These are phyloP conservation scores for Pachyrhynchus sulphureomaculatus DNA, from an alignment of 1,140 invertebrate species.

Conservation along the genomic window DNA sequence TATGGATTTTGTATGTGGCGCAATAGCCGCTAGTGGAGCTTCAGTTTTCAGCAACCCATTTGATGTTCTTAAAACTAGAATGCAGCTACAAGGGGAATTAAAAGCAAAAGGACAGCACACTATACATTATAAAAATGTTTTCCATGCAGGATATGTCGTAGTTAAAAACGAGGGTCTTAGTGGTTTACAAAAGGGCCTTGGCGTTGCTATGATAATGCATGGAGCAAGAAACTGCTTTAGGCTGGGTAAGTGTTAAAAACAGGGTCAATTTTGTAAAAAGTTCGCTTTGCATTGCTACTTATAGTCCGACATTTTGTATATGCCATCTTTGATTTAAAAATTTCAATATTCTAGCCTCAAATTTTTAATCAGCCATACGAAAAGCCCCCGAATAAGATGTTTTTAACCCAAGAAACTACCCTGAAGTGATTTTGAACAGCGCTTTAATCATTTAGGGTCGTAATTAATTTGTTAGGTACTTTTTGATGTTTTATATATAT, in stretches of 20 bases:
- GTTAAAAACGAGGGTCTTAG: slow-evolving; percentile 60
- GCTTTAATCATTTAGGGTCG: no score
- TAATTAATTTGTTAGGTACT: no score
- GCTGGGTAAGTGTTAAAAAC: slow-evolving; percentile 33
- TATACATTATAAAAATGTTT: slow-evolving; percentile 51
- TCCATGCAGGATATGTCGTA: slow-evolving; percentile 55
- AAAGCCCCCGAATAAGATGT: no score
- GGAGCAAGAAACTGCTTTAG: slow-evolving; percentile 39
- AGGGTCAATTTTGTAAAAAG: no score
- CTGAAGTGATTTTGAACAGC: no score
- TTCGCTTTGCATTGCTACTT: no score
- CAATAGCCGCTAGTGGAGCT: slow-evolving; percentile 44
- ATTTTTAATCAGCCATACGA: no score
- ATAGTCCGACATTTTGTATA: no score
- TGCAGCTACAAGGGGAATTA: slow-evolving; percentile 88
- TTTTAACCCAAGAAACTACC: no score
- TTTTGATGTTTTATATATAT: no score
- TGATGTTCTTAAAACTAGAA: slow-evolving; percentile 84
- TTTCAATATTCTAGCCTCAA: no score
- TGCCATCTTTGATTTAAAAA: no score
- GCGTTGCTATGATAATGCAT: slow-evolving; percentile 62
- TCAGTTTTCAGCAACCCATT: slow-evolving; percentile 64
- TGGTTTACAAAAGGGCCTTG: slow-evolving; percentile 85
- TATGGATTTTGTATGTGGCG: slow-evolving; percentile 49
- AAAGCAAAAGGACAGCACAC: slow-evolving; percentile 63